These are phyloP conservation scores for Erynnis tages DNA, from an alignment of 2,888 invertebrate species.

Conservation along the genomic window DNA sequence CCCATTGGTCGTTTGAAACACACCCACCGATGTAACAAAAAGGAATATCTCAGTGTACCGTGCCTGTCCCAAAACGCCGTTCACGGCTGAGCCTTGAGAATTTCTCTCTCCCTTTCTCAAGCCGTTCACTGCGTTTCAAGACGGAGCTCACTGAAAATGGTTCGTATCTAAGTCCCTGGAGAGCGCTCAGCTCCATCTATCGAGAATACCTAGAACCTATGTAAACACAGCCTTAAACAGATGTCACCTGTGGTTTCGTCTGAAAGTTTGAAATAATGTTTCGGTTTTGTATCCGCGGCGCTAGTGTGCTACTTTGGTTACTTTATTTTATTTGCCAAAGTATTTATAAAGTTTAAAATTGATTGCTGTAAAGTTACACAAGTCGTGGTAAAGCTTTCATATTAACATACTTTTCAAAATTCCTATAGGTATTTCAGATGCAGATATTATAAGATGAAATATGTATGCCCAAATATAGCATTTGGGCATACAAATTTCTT, in stretches of 20 bases:
- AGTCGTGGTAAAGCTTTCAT: too few relatives aligned
- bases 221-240: slow-evolving; percentile 45
- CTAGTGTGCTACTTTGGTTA: slow-evolving; percentile 9
- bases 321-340: not conserved
- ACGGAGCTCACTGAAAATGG: slow-evolving; percentile 68
- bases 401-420: too few relatives aligned
- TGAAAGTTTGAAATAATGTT: not conserved
- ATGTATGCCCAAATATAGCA: too few relatives aligned
- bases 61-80: slow-evolving; percentile 49
- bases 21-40: slow-evolving; percentile 68
- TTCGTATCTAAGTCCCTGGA: slow-evolving; percentile 58
- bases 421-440: too few relatives aligned
- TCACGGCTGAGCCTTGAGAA: slow-evolving; percentile 72
- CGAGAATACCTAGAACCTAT: slow-evolving; percentile 40
- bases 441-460: too few relatives aligned
- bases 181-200: slow-evolving; percentile 58
- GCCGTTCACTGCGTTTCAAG: slow-evolving; percentile 61
- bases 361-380: too few relatives aligned
- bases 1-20: slow-evolving; percentile 65
- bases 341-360: not conserved
- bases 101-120: slow-evolving; percentile 76
- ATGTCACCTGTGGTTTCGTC: slow-evolving; percentile 59
- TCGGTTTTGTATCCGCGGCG: not conserved
- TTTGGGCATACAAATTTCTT: too few relatives aligned
- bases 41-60: slow-evolving; percentile 53